A percentile compares a stretch with the other conserved stretches of the same genome.
These are phyloP conservation scores for Lacerta bilineata DNA, from an alignment of 2,797 vertebrate species.

Conservation along the genomic window DNA sequence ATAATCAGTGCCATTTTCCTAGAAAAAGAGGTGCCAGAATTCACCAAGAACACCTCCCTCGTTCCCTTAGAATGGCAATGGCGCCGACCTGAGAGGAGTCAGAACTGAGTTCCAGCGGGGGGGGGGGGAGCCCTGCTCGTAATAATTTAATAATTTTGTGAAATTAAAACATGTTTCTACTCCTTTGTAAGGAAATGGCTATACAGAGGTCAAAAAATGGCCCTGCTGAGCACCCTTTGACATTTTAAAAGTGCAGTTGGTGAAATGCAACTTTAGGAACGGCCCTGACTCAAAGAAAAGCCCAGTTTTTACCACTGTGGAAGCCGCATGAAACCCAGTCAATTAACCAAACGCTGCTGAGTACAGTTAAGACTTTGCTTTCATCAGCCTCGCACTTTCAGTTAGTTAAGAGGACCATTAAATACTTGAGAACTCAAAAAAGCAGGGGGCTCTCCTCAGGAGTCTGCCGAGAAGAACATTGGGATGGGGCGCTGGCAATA, in stretches of 20 bases:
- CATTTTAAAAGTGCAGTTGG: background rate
- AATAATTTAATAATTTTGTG: too few relatives aligned
- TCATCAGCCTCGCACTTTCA: background rate
- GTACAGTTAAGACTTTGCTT: background rate
- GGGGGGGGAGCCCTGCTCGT: too few relatives aligned
- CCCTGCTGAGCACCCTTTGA: background rate
- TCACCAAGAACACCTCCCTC: too few relatives aligned
- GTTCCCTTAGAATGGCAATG: too few relatives aligned
- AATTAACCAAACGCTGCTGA: constrained; percentile 1
- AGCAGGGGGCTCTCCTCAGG: background rate
- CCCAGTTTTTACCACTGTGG: background rate
- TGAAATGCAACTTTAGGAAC: background rate
- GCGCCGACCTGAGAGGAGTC: too few relatives aligned
- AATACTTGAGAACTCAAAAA: constrained; percentile 1
- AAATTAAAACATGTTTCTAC: background rate
- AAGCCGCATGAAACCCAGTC: background rate
- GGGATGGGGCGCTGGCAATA: background rate
- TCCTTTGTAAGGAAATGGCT: background rate
- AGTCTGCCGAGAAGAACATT: background rate
- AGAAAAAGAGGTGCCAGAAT: too few relatives aligned
- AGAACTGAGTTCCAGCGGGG: too few relatives aligned
- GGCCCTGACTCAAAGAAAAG: background rate
- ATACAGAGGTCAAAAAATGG: background rate
- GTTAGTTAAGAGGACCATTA: background rate
- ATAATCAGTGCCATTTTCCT: too few relatives aligned